Percentiles rank a stretch among this genome's conserved stretches.
These are phyloP conservation scores for Anomalospiza imberbis DNA, from an alignment of 2,797 vertebrate species.

Conservation along the genomic window DNA sequence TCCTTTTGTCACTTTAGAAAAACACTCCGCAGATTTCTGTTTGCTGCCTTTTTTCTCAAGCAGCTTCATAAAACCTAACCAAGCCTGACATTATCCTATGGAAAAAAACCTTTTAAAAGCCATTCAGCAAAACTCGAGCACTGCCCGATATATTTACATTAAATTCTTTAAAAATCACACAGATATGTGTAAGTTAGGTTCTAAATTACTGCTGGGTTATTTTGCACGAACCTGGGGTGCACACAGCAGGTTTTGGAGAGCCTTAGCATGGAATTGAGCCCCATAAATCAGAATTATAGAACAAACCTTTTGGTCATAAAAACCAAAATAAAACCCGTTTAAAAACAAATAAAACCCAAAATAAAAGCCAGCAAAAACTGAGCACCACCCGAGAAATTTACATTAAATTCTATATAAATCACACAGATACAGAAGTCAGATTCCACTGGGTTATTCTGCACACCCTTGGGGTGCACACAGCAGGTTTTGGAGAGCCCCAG, in stretches of 20 bases:
- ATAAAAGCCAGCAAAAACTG: too few species aligned
- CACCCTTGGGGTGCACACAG: too few species aligned
- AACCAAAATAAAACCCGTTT: too few species aligned
- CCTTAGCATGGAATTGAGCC: too few species aligned
- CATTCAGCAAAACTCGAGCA: background rate
- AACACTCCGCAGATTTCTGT: background rate
- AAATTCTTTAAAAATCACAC: background rate
- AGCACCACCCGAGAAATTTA: too few species aligned
- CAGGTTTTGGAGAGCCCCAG: background rate
- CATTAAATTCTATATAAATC: accelerated
- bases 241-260: too few species aligned
- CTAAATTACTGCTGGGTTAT: background rate
- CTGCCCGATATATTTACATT: accelerated
- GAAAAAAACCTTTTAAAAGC: background rate
- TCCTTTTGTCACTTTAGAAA: background rate
- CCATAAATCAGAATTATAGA: too few species aligned
- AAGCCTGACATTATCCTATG: background rate
- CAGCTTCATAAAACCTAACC: background rate
- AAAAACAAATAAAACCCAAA: background rate
- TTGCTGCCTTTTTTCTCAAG: background rate
- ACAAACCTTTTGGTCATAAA: too few species aligned
- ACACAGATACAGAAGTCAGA: accelerated
- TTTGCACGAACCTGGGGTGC: too few species aligned
- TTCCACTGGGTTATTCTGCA: background rate
- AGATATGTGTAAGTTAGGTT: background rate